phyloP scores from a whole-genome alignment of 2,888 invertebrate genomes.

The Macaria notata region DNA sequence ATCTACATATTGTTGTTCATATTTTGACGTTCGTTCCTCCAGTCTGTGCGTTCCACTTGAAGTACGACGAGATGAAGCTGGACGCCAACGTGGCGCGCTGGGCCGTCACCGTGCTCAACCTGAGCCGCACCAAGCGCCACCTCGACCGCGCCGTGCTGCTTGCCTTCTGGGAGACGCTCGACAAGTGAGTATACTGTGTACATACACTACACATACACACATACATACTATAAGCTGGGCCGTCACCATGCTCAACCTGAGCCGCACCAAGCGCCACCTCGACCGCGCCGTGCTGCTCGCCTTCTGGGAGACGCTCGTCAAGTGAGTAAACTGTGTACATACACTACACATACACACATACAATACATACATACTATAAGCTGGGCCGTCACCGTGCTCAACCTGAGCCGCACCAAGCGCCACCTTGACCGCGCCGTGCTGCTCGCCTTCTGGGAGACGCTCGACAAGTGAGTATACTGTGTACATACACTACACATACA shows the following conservation, averaged over 20 bases:
- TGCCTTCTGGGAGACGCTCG: slow-evolving; percentile 98
- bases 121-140: slow-evolving; percentile 97
- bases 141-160: slow-evolving; percentile 97
- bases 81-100: slow-evolving; percentile 98
- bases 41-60: slow-evolving; percentile 98
- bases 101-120: slow-evolving; percentile 96
- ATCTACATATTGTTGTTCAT: too few relatives aligned
- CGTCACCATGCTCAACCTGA: slow-evolving; percentile 95
- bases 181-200: slow-evolving; percentile 85
- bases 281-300: slow-evolving; percentile 97
- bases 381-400: slow-evolving; percentile 97
- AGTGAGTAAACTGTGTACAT: slow-evolving; percentile 79
- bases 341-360: too few relatives aligned
- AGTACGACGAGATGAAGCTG: slow-evolving; percentile 97
- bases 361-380: slow-evolving; percentile 46
- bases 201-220: too few relatives aligned
- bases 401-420: slow-evolving; percentile 94
- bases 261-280: slow-evolving; percentile 96
- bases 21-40: slow-evolving; percentile 43
- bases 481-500: too few relatives aligned
- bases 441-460: slow-evolving; percentile 97
- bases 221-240: slow-evolving; percentile 87
- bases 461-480: slow-evolving; percentile 89
- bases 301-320: slow-evolving; percentile 98
- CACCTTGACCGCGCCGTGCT: slow-evolving; percentile 98